Conservation (phyloP, 2,113 vertebrate species). For the Canis aureus region DNA sequence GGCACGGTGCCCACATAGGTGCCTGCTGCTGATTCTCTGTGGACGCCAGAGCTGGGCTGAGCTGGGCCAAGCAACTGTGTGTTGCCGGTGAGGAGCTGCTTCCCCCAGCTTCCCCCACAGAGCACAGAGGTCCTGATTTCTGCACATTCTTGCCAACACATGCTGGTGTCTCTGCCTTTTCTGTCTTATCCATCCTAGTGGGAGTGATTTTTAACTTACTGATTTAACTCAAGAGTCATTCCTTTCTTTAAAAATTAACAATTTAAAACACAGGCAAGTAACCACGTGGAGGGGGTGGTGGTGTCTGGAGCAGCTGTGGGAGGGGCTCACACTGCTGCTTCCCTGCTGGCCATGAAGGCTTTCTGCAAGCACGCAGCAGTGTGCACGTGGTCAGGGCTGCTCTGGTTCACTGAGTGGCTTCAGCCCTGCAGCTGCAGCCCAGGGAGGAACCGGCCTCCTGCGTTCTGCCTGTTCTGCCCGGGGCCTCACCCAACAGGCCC, state of each 20-base stretch:
- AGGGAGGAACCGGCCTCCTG: neutral
- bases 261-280: neutral
- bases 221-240: neutral
- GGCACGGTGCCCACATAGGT: no score
- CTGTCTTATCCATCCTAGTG: no score
- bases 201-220: neutral
- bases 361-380: neutral
- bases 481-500: neutral
- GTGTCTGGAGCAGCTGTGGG: neutral
- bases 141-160: neutral
- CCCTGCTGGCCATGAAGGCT: neutral
- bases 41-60: neutral
- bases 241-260: neutral
- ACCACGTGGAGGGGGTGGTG: neutral
- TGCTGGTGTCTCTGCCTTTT: neutral
- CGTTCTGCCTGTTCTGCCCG: neutral
- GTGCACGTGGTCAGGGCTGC: neutral
- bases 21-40: no score
- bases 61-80: neutral
- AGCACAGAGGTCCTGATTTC: fast-evolving
- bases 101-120: neutral
- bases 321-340: neutral
- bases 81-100: no score
- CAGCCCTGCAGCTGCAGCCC: neutral
- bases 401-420: neutral